Conservation (phyloP, 2,888 invertebrate genomes). For the Latrodectus elegans region DNA sequence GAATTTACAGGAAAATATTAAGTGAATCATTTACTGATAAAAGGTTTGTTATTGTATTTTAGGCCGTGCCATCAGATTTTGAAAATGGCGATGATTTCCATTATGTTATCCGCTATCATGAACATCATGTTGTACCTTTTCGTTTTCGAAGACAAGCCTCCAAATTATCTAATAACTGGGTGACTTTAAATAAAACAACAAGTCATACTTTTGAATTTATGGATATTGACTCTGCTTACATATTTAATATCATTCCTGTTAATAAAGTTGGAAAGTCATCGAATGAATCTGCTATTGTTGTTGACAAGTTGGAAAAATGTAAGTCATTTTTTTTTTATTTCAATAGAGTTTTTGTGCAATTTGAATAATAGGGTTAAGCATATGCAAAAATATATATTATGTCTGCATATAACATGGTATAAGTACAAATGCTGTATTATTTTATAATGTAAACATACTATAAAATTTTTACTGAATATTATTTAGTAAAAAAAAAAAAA, state of each 20-base stretch:
- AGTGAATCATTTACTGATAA: too few species aligned
- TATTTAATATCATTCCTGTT: slow-evolving; percentile 50
- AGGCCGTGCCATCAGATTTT: slow-evolving; percentile 47
- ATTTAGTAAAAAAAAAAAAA: too few species aligned
- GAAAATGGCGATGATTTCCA: slow-evolving; percentile 55
- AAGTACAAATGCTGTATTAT: too few species aligned
- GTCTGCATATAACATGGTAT: too few species aligned
- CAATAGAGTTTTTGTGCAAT: background rate
- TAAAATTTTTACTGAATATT: too few species aligned
- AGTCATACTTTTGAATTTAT: slow-evolving; percentile 41
- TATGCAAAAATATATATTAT: too few species aligned
- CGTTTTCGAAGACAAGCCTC: slow-evolving; percentile 9
- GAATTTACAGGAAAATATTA: too few species aligned
- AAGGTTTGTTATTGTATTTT: slow-evolving; percentile 3
- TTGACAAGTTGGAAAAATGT: slow-evolving; percentile 64
- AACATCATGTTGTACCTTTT: slow-evolving; percentile 16
- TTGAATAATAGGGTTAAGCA: background rate
- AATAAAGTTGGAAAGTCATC: slow-evolving; percentile 53
- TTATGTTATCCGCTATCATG: slow-evolving; percentile 49
- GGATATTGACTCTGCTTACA: slow-evolving; percentile 40
- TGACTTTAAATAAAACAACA: slow-evolving; percentile 29
- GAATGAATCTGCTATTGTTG: slow-evolving; percentile 45
- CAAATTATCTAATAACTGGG: background rate
- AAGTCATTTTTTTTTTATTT: slow-evolving; percentile 8
- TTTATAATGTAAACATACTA: too few species aligned